phyloP scores from a whole-genome alignment of 2,888 invertebrate species.

The Tenthredo notha region DNA sequence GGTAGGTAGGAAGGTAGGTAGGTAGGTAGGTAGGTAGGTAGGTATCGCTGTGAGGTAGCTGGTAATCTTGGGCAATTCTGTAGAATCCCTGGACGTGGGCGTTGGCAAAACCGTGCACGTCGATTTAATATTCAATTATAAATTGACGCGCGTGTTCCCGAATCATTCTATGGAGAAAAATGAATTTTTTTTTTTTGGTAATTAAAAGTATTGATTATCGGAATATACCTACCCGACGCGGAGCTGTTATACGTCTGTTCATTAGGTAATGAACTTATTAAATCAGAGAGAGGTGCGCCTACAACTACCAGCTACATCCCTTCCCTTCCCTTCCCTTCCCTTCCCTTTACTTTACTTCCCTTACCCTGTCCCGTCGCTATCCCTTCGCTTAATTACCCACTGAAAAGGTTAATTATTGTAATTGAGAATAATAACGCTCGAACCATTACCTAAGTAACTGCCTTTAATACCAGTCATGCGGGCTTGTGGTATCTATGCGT shows the following conservation, averaged over 20 bases:
- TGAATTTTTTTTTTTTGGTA: conserved; percentile 63
- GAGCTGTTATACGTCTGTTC: conserved; percentile 71
- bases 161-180: conserved; percentile 57
- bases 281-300: conserved; percentile 69
- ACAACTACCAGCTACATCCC: conserved; percentile 54
- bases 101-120: conserved; percentile 9
- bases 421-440: conserved; percentile 65
- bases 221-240: conserved; percentile 24
- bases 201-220: conserved; percentile 77
- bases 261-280: conserved; percentile 77
- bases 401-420: conserved; percentile 68
- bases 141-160: not conserved
- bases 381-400: conserved; percentile 68
- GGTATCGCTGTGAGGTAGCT: not conserved
- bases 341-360: conserved; percentile 58
- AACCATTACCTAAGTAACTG: conserved; percentile 58
- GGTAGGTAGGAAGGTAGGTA: not conserved
- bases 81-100: not conserved
- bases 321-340: conserved; percentile 57
- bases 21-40: not conserved
- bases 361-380: conserved; percentile 39
- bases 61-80: conserved; percentile 28
- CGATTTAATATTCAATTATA: conserved; percentile 57
- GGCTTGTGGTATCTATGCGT: not conserved
- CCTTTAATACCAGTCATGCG: conserved; percentile 53